These are phyloP conservation scores for Ametastegia equiseti DNA, from an alignment of 2,888 invertebrate species.

Conservation along the genomic window DNA sequence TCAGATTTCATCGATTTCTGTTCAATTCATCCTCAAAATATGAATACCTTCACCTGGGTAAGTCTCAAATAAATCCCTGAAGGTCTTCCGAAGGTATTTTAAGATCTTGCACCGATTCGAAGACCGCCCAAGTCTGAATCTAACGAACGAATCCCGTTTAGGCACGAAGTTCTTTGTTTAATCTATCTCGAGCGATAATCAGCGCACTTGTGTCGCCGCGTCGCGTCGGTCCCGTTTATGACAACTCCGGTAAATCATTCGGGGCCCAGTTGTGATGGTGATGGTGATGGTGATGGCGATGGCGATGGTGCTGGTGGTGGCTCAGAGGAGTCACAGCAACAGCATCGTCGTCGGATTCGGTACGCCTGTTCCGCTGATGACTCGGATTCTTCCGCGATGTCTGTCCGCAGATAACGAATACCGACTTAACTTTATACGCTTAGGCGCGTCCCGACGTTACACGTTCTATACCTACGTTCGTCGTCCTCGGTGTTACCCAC, in stretches of 20 bases:
- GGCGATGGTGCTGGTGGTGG: background rate
- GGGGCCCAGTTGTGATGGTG: slow-evolving; percentile 60
- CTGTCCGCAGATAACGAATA: slow-evolving; percentile 42
- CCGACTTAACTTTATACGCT: slow-evolving; percentile 47
- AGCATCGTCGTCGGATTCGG: slow-evolving; percentile 68
- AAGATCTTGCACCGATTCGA: background rate
- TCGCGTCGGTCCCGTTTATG: slow-evolving; percentile 68
- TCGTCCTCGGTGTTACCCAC: slow-evolving; percentile 42
- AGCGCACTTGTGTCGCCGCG: slow-evolving; percentile 69
- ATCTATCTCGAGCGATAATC: slow-evolving; percentile 74
- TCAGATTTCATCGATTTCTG: background rate
- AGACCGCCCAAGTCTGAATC: slow-evolving; percentile 6
- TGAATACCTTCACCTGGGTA: background rate
- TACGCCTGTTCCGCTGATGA: slow-evolving; percentile 64
- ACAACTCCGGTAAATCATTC: slow-evolving; percentile 73
- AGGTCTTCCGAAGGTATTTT: background rate
- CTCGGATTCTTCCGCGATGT: slow-evolving; percentile 53
- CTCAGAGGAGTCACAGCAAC: slow-evolving; percentile 55
- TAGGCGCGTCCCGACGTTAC: slow-evolving; percentile 44
- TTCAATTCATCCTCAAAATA: background rate
- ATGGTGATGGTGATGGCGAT: slow-evolving; percentile 59
- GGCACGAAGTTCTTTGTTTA: slow-evolving; percentile 64
- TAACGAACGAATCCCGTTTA: slow-evolving; percentile 49
- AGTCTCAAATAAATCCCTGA: background rate
- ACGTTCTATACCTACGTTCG: too few species aligned